Evolutionary conservation across 2,888 invertebrate species (phyloP).

Genomic region (Mythimna vitellina): DNA sequence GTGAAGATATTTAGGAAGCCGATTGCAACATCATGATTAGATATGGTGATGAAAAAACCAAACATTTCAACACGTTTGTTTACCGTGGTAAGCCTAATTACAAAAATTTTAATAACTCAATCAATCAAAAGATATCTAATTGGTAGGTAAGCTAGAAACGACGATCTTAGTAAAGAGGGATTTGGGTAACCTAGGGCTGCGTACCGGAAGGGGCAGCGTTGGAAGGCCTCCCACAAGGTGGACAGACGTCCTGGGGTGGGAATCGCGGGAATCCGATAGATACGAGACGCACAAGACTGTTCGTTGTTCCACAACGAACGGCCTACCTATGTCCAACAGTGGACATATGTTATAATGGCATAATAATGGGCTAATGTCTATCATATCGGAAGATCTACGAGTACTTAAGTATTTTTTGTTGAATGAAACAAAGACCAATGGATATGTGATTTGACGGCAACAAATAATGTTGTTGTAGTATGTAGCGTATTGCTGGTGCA

Average conservation of each 20-base stretch:
- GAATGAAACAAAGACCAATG: background rate
- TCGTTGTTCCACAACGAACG: too few relatives aligned
- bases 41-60: conserved; percentile 19
- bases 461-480: conserved; percentile 7
- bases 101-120: conserved; percentile 27
- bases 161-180: background rate
- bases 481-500: conserved; percentile 12
- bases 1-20: background rate
- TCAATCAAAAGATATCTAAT: conserved; percentile 13
- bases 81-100: conserved; percentile 19
- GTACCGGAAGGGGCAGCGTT: too few relatives aligned
- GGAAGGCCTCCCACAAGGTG: too few relatives aligned
- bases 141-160: background rate
- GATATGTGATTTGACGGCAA: conserved; percentile 15
- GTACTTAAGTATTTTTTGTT: too few relatives aligned
- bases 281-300: too few relatives aligned
- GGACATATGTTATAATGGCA: too few relatives aligned
- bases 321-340: too few relatives aligned
- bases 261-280: too few relatives aligned
- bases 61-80: conserved; percentile 18
- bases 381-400: too few relatives aligned
- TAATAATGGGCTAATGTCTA: too few relatives aligned
- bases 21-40: conserved; percentile 27
- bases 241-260: too few relatives aligned
- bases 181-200: background rate